Evolutionary conservation across 2,888 invertebrate genomes (phyloP).

Genomic region (Dorcus hopei): DNA sequence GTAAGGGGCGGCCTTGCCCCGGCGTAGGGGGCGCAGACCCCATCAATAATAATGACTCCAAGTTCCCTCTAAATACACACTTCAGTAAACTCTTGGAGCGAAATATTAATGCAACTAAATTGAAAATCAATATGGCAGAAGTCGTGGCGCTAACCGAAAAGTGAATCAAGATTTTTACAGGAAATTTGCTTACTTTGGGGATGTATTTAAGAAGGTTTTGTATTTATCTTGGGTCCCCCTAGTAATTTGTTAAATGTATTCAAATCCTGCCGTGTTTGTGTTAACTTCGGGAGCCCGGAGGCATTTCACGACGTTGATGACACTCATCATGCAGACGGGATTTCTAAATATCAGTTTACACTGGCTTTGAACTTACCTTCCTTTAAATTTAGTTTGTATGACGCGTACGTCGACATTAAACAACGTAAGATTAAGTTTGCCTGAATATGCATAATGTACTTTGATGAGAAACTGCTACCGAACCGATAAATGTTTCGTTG

Average conservation of each 20-base stretch:
- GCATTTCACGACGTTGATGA: constrained; percentile 14
- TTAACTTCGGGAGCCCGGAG: constrained; percentile 22
- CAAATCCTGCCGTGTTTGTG: constrained; percentile 27
- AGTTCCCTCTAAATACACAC: constrained; percentile 47
- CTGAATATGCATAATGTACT: no score
- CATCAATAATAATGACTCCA: constrained; percentile 46
- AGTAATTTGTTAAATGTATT: constrained; percentile 29
- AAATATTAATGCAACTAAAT: constrained; percentile 48
- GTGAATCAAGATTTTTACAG: constrained; percentile 7
- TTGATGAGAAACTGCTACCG: no score
- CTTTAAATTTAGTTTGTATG: no score
- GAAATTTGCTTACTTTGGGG: constrained; percentile 22
- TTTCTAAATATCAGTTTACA: no score
- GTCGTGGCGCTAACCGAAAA: constrained; percentile 10
- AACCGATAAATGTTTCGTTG: no score
- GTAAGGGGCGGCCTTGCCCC: constrained; percentile 29
- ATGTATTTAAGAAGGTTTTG: constrained; percentile 23
- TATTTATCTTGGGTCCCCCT: constrained; percentile 25
- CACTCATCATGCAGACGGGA: neutral
- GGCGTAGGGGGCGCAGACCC: constrained; percentile 40
- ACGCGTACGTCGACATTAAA: no score
- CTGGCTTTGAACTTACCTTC: no score
- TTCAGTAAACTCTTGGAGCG: constrained; percentile 43
- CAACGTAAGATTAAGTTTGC: no score
- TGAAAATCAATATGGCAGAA: constrained; percentile 42